phyloP scores from a whole-genome alignment of 2,113 vertebrate genomes.

The Gopherus flavomarginatus region DNA sequence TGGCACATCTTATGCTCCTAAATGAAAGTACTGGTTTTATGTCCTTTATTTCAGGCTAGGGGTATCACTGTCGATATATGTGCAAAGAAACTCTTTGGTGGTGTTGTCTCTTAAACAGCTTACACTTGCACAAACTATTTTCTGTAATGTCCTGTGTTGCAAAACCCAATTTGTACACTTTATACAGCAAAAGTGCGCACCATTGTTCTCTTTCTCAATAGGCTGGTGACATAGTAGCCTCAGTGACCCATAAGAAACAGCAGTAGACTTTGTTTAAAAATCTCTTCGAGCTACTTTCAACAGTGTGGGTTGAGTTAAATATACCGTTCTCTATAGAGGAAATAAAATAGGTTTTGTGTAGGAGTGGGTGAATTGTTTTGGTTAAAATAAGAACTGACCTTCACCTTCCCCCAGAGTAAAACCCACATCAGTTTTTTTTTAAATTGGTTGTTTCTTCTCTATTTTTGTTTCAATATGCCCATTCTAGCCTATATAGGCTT shows the following conservation, averaged over 20 bases:
- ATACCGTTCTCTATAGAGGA: slow-evolving; percentile 35
- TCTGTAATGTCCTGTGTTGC: slow-evolving; percentile 22
- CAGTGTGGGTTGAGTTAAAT: slow-evolving; percentile 43
- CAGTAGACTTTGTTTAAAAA: slow-evolving; percentile 46
- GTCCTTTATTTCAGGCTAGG: slow-evolving; percentile 29
- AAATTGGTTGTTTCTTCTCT: not conserved
- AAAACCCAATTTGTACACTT: slow-evolving; percentile 48
- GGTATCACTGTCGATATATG: not conserved
- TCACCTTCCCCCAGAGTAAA: not conserved
- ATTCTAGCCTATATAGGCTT: not conserved
- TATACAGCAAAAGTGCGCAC: slow-evolving; percentile 17
- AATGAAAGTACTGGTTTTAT: slow-evolving; percentile 29
- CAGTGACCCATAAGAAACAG: not conserved
- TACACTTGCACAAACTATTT: not conserved
- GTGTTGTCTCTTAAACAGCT: not conserved
- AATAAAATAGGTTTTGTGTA: slow-evolving; percentile 20
- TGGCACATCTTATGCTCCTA: slow-evolving; percentile 3
- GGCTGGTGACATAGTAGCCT: not conserved
- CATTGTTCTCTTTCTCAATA: slow-evolving; percentile 41
- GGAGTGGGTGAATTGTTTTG: slow-evolving; percentile 18
- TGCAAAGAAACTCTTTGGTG: slow-evolving; percentile 50
- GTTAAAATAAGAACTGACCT: not conserved
- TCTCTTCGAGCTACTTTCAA: not conserved
- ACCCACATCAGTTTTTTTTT: not conserved
- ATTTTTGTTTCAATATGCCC: not conserved